A percentile compares a stretch with the other conserved stretches of the same genome.
Evolutionary conservation across 2,797 vertebrate species (phyloP).

Genomic region (Pelodytes ibericus): DNA sequence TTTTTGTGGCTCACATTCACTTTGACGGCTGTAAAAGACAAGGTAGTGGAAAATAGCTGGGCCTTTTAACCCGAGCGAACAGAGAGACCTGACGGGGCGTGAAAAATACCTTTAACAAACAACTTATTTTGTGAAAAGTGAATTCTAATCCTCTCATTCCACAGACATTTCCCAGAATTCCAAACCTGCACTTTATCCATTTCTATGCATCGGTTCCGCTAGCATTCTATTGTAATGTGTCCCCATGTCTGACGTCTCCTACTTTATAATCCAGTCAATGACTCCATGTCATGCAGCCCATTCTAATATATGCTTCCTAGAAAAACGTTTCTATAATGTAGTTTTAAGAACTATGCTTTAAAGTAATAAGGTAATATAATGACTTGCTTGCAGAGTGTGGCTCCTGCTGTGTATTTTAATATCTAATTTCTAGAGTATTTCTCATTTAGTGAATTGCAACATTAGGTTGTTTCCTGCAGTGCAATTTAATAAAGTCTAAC

Average conservation of each 20-base stretch:
- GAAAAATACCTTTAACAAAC: slow-evolving; percentile 44
- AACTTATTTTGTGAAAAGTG: slow-evolving; percentile 40
- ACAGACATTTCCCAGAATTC: slow-evolving; percentile 31
- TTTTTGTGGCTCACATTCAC: slow-evolving; percentile 22
- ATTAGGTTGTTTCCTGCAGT: slow-evolving; percentile 35
- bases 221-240: not conserved
- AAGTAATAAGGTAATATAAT: slow-evolving; percentile 40
- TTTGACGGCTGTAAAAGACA: slow-evolving; percentile 43
- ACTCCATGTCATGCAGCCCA: not conserved
- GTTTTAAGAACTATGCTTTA: slow-evolving; percentile 27
- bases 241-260: not conserved
- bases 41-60: slow-evolving; percentile 39
- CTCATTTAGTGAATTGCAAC: slow-evolving; percentile 27
- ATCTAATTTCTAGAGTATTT: slow-evolving; percentile 35
- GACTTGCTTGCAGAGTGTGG: slow-evolving; percentile 22
- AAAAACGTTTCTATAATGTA: slow-evolving; percentile 17
- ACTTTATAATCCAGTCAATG: slow-evolving; percentile 14
- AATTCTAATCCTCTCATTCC: slow-evolving; percentile 13
- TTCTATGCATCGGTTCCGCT: not conserved
- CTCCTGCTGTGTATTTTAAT: slow-evolving; percentile 45
- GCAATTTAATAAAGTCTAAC: slow-evolving; percentile 33
- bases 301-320: slow-evolving; percentile 11
- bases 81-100: slow-evolving; percentile 47
- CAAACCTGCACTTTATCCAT: not conserved
- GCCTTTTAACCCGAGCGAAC: slow-evolving; percentile 44